Percentiles rank a stretch among this genome's conserved stretches.
These are phyloP conservation scores for Cardiocondyla obscurior DNA, from an alignment of 1,140 invertebrate genomes.

Conservation along the genomic window DNA sequence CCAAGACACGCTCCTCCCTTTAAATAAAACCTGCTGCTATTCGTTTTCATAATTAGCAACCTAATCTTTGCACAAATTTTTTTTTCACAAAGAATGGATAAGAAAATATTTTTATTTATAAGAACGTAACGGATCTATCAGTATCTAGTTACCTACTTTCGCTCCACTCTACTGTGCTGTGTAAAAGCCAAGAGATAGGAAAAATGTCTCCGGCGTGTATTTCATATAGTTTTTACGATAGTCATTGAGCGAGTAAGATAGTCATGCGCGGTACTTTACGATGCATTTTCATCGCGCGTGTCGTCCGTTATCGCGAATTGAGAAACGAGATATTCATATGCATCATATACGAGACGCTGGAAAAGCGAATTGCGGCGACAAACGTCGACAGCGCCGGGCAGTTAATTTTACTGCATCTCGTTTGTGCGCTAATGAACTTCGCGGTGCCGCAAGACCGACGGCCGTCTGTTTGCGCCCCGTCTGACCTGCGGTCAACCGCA, in stretches of 20 bases:
- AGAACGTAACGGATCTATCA: neutral
- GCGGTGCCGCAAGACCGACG: slow-evolving; percentile 1
- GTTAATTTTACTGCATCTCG: slow-evolving; percentile 28
- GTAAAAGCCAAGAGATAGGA: neutral
- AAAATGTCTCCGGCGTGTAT: neutral
- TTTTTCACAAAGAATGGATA: too few relatives aligned
- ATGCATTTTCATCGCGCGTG: neutral
- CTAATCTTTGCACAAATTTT: neutral
- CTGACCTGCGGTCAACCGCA: neutral
- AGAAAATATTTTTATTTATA: neutral
- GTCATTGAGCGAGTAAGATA: neutral
- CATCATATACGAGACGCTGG: neutral
- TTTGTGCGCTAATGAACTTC: slow-evolving; percentile 32
- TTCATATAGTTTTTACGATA: slow-evolving; percentile 11
- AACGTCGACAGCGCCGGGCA: neutral
- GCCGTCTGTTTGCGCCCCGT: slow-evolving; percentile 6
- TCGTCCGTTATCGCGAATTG: slow-evolving; percentile 22
- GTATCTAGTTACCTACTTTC: neutral
- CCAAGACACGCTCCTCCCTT: neutral
- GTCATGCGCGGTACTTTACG: neutral
- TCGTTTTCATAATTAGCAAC: neutral
- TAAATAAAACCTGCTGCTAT: too few relatives aligned
- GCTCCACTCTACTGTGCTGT: neutral
- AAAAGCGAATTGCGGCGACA: neutral
- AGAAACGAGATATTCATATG: neutral